Conservation (phyloP, 2,888 invertebrate genomes). For the Erebia ligea region DNA sequence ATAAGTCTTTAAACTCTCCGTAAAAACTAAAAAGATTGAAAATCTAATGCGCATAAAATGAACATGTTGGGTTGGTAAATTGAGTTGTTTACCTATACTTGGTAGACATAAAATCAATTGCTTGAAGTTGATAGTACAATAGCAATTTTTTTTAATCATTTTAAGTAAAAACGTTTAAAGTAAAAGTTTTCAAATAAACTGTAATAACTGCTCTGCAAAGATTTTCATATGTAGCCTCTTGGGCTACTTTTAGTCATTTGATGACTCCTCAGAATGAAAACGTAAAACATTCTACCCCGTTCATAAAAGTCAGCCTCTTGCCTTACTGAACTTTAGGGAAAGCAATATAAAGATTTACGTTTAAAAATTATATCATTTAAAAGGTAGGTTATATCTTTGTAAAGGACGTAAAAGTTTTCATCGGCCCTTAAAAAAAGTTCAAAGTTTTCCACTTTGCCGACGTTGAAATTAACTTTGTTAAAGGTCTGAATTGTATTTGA, state of each 20-base stretch:
- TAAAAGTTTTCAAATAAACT: not conserved
- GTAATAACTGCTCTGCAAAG: not conserved
- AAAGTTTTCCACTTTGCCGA: slow-evolving; percentile 77
- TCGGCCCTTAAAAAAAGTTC: slow-evolving; percentile 57
- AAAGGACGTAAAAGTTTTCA: slow-evolving; percentile 68
- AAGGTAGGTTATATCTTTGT: slow-evolving; percentile 56
- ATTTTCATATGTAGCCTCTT: slow-evolving; percentile 5
- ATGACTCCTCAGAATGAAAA: slow-evolving; percentile 64
- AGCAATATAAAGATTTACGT: slow-evolving; percentile 25
- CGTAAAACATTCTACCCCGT: slow-evolving; percentile 51
- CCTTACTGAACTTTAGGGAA: slow-evolving; percentile 31
- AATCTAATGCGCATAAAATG: no score
- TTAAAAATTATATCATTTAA: slow-evolving; percentile 39
- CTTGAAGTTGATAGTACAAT: no score
- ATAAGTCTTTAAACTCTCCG: no score
- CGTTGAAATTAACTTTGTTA: slow-evolving; percentile 76
- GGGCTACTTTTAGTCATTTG: slow-evolving; percentile 62
- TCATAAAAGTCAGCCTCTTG: slow-evolving; percentile 33
- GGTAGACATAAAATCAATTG: no score
- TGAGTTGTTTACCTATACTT: no score
- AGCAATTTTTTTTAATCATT: no score
- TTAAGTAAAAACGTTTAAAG: no score
- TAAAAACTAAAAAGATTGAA: no score
- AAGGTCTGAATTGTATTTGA: slow-evolving; percentile 77
- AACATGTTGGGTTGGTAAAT: no score